Conservation (phyloP, 2,888 invertebrate species). For the Gymnocheta viridis region DNA sequence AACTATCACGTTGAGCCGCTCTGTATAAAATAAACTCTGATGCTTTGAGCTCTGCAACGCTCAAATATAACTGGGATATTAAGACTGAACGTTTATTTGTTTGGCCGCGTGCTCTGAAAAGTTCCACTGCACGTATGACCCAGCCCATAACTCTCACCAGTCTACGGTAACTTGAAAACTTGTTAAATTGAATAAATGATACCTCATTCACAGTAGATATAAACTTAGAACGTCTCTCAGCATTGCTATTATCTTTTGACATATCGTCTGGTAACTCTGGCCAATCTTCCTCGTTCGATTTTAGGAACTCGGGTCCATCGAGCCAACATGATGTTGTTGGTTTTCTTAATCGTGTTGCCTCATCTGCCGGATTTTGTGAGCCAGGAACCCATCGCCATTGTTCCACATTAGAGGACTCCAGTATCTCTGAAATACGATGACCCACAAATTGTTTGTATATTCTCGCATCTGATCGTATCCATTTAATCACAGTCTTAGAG, state of each 20-base stretch:
- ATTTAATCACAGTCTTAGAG: constrained; percentile 38
- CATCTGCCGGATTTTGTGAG: constrained; percentile 31
- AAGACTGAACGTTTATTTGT: neutral
- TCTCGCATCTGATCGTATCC: constrained; percentile 33
- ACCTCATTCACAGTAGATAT: constrained; percentile 3
- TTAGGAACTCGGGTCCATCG: constrained; percentile 23
- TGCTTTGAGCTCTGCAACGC: neutral
- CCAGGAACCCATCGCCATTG: constrained; percentile 53
- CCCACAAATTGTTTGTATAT: constrained; percentile 46
- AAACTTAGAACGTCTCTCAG: constrained; percentile 20
- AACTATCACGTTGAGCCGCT: no score
- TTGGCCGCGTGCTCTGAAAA: neutral
- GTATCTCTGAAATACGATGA: constrained; percentile 41
- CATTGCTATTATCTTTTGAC: neutral
- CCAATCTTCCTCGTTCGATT: neutral
- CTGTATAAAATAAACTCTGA: no score
- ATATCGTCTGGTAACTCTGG: constrained; percentile 28
- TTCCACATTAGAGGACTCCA: constrained; percentile 8
- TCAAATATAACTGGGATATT: neutral
- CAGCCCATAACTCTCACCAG: neutral
- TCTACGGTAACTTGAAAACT: constrained; percentile 25
- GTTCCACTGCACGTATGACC: constrained; percentile 4
- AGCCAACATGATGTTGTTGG: constrained; percentile 24
- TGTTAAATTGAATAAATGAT: constrained; percentile 9
- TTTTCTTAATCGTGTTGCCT: constrained; percentile 2